Percentiles rank a stretch among this genome's conserved stretches.
Evolutionary conservation across 2,888 invertebrate species (phyloP).

Genomic region (Lucinisca nassula): DNA sequence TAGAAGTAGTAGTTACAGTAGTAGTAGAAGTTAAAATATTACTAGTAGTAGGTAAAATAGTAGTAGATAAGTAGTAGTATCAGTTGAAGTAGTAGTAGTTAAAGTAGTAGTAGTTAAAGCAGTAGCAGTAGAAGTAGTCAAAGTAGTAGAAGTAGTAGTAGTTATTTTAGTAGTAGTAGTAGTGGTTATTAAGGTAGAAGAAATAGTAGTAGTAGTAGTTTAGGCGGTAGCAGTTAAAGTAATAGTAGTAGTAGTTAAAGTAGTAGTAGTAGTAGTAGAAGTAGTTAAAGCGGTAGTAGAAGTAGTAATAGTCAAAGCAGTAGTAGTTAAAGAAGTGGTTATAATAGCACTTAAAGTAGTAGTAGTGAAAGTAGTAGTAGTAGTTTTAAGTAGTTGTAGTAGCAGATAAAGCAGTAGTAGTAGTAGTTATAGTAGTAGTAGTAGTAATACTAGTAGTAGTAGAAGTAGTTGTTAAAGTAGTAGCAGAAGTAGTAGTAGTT

Average conservation of each 20-base stretch:
- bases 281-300: conserved; percentile 17
- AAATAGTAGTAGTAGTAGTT: too few relatives aligned
- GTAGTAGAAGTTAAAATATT: too few relatives aligned
- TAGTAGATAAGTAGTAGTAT: neutral
- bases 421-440: neutral
- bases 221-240: neutral
- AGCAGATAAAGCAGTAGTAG: too few relatives aligned
- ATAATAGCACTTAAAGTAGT: conserved; percentile 5
- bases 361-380: conserved; percentile 24
- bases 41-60: too few relatives aligned
- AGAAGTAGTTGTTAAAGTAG: too few relatives aligned
- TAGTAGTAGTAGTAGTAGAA: conserved; percentile 25
- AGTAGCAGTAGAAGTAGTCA: neutral
- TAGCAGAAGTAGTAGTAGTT: too few relatives aligned
- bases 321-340: conserved; percentile 1
- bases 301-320: conserved; percentile 1
- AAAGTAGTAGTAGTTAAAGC: too few relatives aligned
- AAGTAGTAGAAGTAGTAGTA: neutral
- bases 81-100: neutral
- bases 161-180: neutral
- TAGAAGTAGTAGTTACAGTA: neutral
- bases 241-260: conserved; percentile 21
- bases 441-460: neutral
- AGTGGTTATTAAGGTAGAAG: neutral
- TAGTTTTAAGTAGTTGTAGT: conserved; percentile 1